Percentiles rank a stretch among this genome's conserved stretches.
Conservation (phyloP, 2,113 vertebrate species). For the Sardina pilchardus region DNA sequence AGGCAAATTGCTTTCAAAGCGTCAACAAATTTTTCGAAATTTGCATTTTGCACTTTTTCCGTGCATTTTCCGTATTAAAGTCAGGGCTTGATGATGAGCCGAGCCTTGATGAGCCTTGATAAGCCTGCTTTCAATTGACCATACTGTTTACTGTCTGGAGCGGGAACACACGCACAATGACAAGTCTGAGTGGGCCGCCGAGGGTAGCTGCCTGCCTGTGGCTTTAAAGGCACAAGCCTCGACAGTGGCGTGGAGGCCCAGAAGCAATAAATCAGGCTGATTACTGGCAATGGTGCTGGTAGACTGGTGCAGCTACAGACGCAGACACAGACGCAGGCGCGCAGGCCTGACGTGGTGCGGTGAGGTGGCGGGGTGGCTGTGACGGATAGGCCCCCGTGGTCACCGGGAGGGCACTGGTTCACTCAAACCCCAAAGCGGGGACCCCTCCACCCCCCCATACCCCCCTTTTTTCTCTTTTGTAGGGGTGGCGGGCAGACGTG, state of each 20-base stretch:
- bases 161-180: neutral
- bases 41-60: neutral
- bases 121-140: neutral
- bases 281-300: neutral
- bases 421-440: neutral
- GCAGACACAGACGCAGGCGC: neutral
- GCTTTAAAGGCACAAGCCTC: neutral
- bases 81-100: neutral
- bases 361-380: neutral
- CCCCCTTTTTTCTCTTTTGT: neutral
- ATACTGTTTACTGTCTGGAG: neutral
- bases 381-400: neutral
- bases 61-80: neutral
- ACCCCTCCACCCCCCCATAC: no score
- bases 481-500: neutral
- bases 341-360: neutral
- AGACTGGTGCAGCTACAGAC: neutral
- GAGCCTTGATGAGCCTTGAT: neutral
- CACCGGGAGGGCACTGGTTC: neutral
- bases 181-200: neutral
- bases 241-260: neutral
- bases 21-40: neutral
- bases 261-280: neutral
- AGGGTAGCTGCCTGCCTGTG: neutral
- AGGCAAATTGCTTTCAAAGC: neutral